Conservation (phyloP, 2,113 vertebrate species). For the Spilogale gracilis region DNA sequence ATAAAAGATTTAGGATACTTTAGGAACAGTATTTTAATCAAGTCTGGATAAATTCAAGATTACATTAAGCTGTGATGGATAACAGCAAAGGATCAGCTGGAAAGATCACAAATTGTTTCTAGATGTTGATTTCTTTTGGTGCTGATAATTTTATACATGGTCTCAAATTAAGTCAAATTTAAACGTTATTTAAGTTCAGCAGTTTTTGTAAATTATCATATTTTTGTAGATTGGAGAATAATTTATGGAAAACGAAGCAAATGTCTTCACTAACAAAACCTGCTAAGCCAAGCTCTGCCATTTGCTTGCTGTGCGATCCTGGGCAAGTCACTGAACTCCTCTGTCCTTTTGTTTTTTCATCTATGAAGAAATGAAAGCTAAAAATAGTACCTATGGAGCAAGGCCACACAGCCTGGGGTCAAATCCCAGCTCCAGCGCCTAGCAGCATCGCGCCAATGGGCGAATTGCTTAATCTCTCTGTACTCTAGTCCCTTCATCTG, state of each 20-base stretch:
- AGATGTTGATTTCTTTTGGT: conserved; percentile 28
- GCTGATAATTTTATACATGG: neutral
- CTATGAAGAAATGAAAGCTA: neutral
- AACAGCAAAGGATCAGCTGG: neutral
- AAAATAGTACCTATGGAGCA: neutral
- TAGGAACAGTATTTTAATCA: conserved; percentile 39
- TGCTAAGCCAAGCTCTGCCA: neutral
- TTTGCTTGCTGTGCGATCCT: neutral
- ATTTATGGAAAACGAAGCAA: neutral
- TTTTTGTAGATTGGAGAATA: conserved; percentile 7
- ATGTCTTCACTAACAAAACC: neutral
- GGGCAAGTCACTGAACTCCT: neutral
- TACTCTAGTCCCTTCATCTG: neutral
- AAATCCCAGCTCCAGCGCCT: neutral
- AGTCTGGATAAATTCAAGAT: conserved; percentile 39
- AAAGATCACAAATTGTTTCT: neutral
- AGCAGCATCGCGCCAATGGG: neutral
- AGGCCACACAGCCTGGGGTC: neutral
- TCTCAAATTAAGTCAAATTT: conserved; percentile 12
- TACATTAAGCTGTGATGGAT: conserved; percentile 20
- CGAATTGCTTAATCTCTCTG: neutral
- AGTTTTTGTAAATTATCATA: neutral
- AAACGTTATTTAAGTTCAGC: neutral
- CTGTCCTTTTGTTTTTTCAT: neutral
- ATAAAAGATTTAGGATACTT: neutral